Base-by-base conservation (phyloP, 2,797 vertebrate species). In the Pitangus sulphuratus region DNA sequence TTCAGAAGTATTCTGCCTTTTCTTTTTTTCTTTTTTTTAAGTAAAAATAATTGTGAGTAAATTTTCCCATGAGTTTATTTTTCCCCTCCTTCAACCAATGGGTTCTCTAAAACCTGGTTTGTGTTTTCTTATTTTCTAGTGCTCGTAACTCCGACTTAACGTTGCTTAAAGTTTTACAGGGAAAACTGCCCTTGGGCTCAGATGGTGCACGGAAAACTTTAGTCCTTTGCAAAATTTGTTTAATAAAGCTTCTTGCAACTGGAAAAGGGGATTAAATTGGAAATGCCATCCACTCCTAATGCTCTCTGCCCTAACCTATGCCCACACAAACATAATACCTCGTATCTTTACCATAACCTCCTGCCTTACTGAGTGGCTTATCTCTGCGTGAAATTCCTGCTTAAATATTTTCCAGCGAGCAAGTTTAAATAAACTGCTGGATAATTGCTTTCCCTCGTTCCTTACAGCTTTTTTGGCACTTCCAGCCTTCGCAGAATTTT, bases 351-450 rank as follows among this genome's bases (percentile, higher is more conserved):
- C 60, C 45, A 65, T 77, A 93, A 92, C 51, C 74, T 79, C 68
- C 64, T 42, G 62, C 70, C 58, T 56, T 61, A n/a, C 58, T 3
- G 26, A 91, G 75, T 95, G 85, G 75, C 91, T 96, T 97, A 95
- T 87, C 93, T 85, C 51, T 57, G 74, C 12, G 21, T 90, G 79
- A 90, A 95, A 95, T 87, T 86, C 94, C 86, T 96, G 77, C 87
- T 88, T 65, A 70, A 90, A 93, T 96, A 88, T 95, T 97, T 97
- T 90, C 94, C 87, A 88, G 82, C 76, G 80, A 90, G 81, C 37
- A 89, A 95, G 95, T 94, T 94, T 94, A 97, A 93, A 89, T 97
- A 97, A 98, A 96, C 84, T 70, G 62, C 28, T 64, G 45, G 75
- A 64, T 87, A 91, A 93, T 90, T 40, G 16, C 39, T 79, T 76